A percentile compares a stretch with the other conserved stretches of the same genome.
Conservation (phyloP, 2,113 vertebrate species). For the Rhinolophus sinicus region DNA sequence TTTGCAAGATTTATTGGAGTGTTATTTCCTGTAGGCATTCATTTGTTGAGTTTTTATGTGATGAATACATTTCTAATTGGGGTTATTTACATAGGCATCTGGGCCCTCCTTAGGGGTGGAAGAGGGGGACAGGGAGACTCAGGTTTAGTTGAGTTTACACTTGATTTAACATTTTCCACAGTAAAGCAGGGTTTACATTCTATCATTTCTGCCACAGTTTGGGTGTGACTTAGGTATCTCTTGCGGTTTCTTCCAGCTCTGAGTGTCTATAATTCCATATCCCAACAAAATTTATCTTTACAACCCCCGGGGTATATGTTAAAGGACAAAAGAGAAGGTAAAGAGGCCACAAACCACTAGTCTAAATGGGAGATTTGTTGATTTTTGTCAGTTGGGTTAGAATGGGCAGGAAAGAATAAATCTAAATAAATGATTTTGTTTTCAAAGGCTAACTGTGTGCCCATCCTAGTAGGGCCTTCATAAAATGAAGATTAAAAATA, state of each 20-base stretch:
- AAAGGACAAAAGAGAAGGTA: conserved; percentile 10
- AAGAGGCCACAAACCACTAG: background rate
- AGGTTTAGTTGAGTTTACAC: background rate
- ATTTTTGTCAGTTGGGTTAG: background rate
- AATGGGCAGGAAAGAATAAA: background rate
- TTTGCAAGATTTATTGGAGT: conserved; percentile 73
- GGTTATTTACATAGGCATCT: conserved; percentile 76
- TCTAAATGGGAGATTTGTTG: background rate
- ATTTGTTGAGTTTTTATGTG: conserved; percentile 71
- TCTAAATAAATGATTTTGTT: background rate
- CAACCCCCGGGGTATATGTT: background rate
- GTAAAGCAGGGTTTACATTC: background rate
- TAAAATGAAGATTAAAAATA: background rate
- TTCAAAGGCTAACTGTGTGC: background rate
- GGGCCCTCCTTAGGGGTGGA: conserved; percentile 35
- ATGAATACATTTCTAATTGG: conserved; percentile 74
- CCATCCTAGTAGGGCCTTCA: background rate
- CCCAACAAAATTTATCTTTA: conserved; percentile 36
- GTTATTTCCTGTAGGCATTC: conserved; percentile 75
- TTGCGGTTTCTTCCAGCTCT: background rate
- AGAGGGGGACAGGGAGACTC: background rate
- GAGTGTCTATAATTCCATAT: background rate
- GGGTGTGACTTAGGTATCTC: background rate
- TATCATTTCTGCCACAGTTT: background rate
- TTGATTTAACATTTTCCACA: conserved; percentile 22